phyloP scores from a whole-genome alignment of 2,113 vertebrate genomes.

The Tachysurus vachellii region DNA sequence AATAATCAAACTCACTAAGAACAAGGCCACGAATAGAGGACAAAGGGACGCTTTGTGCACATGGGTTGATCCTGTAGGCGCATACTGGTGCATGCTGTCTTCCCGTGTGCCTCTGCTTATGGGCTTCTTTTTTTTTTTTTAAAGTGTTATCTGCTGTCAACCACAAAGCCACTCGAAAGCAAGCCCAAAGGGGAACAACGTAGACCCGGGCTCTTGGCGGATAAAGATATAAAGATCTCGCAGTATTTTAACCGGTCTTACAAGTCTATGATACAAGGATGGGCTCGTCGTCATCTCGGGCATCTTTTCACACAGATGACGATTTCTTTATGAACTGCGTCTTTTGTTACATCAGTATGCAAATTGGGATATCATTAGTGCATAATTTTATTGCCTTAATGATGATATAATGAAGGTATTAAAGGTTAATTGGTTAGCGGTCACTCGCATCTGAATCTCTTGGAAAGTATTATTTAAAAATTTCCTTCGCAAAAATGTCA shows the following conservation, averaged over 20 bases:
- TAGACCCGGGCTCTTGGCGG: constrained; percentile 1
- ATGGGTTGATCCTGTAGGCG: constrained; percentile 4
- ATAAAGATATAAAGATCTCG: not conserved
- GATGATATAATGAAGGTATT: not conserved
- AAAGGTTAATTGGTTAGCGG: not conserved
- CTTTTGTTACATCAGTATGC: not conserved
- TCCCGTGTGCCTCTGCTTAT: constrained; percentile 23
- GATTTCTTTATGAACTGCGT: not conserved
- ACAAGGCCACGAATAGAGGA: constrained; percentile 19
- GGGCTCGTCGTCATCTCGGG: not conserved
- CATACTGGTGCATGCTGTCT: constrained; percentile 32
- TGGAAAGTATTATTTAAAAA: not conserved
- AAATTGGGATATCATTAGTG: not conserved
- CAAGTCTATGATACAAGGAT: not conserved
- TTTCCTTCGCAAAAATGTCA: not conserved
- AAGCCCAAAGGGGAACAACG: constrained; percentile 4
- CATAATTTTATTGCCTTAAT: not conserved
- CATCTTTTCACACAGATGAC: too few species aligned
- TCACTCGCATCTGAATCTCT: not conserved
- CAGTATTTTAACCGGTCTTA: too few species aligned
- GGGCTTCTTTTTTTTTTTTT: constrained; percentile 3
- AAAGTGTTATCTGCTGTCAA: constrained; percentile 31
- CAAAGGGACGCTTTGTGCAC: constrained; percentile 47
- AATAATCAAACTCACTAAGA: constrained; percentile 40
- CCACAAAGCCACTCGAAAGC: constrained; percentile 37